Conservation (phyloP, 2,888 invertebrate species). For the Gnatocerus cornutus region DNA sequence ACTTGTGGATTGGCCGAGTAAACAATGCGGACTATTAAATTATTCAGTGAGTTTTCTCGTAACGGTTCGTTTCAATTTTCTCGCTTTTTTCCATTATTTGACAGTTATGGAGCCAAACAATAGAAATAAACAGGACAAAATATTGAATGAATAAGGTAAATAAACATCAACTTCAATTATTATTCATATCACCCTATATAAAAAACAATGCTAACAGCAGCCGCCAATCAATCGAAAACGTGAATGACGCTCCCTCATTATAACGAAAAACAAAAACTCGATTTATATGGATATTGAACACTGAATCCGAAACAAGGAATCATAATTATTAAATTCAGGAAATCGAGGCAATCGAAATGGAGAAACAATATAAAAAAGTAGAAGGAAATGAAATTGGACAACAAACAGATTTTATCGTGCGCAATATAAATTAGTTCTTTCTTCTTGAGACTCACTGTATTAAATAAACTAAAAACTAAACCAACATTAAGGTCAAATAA, state of each 20-base stretch:
- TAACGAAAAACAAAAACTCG: not conserved
- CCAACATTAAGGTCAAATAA: not conserved
- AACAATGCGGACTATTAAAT: constrained; percentile 49
- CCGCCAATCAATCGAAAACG: constrained; percentile 19
- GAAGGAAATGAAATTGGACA: no score
- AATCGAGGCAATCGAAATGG: no score
- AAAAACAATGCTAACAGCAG: constrained; percentile 10
- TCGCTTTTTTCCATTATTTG: constrained; percentile 41
- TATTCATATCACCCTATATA: constrained; percentile 19
- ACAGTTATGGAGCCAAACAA: constrained; percentile 36
- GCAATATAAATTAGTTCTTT: no score
- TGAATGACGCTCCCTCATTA: constrained; percentile 18
- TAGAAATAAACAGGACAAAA: constrained; percentile 39
- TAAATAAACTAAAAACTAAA: no score
- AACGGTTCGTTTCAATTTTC: constrained; percentile 41
- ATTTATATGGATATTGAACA: not conserved
- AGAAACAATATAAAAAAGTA: no score
- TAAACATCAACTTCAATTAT: constrained; percentile 35
- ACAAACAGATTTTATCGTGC: no score
- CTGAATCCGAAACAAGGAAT: not conserved
- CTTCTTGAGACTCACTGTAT: no score
- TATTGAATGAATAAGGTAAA: constrained; percentile 30
- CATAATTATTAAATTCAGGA: no score
- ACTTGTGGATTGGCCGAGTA: constrained; percentile 48
- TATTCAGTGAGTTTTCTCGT: constrained; percentile 38